phyloP scores from a whole-genome alignment of 2,888 invertebrate species.

The Hybos culiciformis region DNA sequence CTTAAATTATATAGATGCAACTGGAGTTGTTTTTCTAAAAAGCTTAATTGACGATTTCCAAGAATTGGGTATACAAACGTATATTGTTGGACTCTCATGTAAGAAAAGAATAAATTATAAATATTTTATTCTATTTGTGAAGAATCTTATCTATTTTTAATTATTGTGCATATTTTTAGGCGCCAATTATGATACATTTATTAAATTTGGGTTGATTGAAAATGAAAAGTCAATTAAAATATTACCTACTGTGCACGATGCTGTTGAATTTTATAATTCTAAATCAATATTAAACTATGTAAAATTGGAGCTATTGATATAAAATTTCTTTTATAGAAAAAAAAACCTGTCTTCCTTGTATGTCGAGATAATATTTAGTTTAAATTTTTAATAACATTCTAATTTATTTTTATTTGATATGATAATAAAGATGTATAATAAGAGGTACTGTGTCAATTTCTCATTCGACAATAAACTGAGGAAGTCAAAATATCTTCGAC shows the following conservation, averaged over 20 bases:
- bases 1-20: slow-evolving; percentile 44
- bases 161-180: slow-evolving; percentile 10
- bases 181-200: slow-evolving; percentile 31
- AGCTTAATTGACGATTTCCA: slow-evolving; percentile 36
- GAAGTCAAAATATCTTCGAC: too few relatives aligned
- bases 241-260: slow-evolving; percentile 20
- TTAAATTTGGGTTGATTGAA: slow-evolving; percentile 28
- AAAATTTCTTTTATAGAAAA: too few relatives aligned
- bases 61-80: slow-evolving; percentile 38
- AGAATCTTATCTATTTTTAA: background rate
- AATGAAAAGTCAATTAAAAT: slow-evolving; percentile 25
- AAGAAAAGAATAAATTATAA: slow-evolving; percentile 7
- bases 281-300: too few relatives aligned
- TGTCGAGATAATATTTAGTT: too few relatives aligned
- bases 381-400: too few relatives aligned
- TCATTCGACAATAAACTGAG: too few relatives aligned
- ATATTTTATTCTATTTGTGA: background rate
- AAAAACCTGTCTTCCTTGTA: too few relatives aligned
- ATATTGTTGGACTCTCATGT: slow-evolving; percentile 38
- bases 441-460: too few relatives aligned
- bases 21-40: slow-evolving; percentile 39
- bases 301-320: too few relatives aligned
- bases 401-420: too few relatives aligned
- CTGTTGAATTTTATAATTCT: slow-evolving; percentile 12
- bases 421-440: too few relatives aligned